phyloP scores from a whole-genome alignment of 2,888 invertebrate species.

The Isoperla grammatica region DNA sequence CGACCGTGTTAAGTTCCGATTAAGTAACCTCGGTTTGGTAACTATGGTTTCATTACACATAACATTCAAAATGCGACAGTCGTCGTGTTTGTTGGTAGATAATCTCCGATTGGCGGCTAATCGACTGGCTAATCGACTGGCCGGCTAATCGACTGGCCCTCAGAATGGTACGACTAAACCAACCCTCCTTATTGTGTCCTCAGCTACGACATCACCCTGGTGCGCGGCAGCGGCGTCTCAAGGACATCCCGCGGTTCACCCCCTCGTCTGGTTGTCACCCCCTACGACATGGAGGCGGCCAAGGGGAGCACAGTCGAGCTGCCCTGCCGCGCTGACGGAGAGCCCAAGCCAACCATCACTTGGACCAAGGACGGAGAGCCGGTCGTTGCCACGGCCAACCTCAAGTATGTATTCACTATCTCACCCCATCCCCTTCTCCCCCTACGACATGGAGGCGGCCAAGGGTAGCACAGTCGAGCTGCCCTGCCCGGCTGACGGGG shows the following conservation, averaged over 20 bases:
- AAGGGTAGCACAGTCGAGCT: slow-evolving; percentile 71
- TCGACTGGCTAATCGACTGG: too few species aligned
- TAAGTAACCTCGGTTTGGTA: too few species aligned
- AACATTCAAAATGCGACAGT: too few species aligned
- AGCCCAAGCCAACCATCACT: slow-evolving; percentile 65
- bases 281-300: slow-evolving; percentile 69
- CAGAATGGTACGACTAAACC: too few species aligned
- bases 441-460: slow-evolving; percentile 69
- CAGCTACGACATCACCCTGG: background rate
- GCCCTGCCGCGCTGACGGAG: slow-evolving; percentile 77
- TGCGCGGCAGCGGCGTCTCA: background rate
- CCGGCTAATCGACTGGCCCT: too few species aligned
- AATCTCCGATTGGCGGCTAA: too few species aligned
- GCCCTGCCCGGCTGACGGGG: slow-evolving; percentile 77
- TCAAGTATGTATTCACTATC: slow-evolving; percentile 33
- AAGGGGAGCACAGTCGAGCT: slow-evolving; percentile 71
- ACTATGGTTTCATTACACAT: too few species aligned
- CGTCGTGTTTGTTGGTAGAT: background rate
- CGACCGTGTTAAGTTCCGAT: too few species aligned
- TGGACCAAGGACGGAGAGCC: slow-evolving; percentile 80
- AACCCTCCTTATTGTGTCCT: background rate
- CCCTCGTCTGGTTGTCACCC: slow-evolving; percentile 60
- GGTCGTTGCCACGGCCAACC: slow-evolving; percentile 41
- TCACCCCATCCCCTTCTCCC: slow-evolving; percentile 60
- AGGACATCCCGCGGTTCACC: slow-evolving; percentile 44